Evolutionary conservation across 2,888 invertebrate genomes (phyloP).

Genomic region (Scelioninae gen. 2): DNA sequence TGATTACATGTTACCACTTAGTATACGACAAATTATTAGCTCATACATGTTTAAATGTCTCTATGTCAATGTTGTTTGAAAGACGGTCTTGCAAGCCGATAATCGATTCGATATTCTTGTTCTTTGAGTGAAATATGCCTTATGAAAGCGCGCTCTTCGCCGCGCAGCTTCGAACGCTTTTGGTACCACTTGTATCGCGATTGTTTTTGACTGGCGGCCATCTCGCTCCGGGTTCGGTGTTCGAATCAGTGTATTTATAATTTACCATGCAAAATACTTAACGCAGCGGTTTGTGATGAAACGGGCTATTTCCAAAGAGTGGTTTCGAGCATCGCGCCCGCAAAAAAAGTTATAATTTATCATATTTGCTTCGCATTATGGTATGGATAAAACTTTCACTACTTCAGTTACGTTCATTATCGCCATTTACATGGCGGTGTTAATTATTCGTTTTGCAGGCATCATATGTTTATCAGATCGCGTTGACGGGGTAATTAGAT

Average conservation of each 20-base stretch:
- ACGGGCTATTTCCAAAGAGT: constrained; percentile 19
- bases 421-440: constrained; percentile 41
- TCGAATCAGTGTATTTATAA: background rate
- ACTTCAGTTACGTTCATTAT: constrained; percentile 53
- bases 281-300: constrained; percentile 16
- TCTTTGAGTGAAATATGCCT: background rate
- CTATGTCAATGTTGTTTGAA: constrained; percentile 19
- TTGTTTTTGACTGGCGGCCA: constrained; percentile 1
- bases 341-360: constrained; percentile 44
- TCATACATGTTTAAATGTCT: constrained; percentile 2
- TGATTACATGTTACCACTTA: no score
- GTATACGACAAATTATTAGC: constrained; percentile 23
- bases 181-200: background rate
- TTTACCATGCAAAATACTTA: constrained; percentile 8
- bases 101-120: background rate
- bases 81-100: background rate
- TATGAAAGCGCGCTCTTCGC: background rate
- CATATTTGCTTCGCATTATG: constrained; percentile 45
- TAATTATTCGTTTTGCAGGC: constrained; percentile 39
- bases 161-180: background rate
- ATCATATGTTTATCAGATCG: constrained; percentile 37
- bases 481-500: constrained; percentile 30
- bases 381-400: constrained; percentile 54
- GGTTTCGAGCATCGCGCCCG: constrained; percentile 11
- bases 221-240: background rate